Conservation (phyloP, 2,797 vertebrate genomes). For the Gymnopithys bicolor region DNA sequence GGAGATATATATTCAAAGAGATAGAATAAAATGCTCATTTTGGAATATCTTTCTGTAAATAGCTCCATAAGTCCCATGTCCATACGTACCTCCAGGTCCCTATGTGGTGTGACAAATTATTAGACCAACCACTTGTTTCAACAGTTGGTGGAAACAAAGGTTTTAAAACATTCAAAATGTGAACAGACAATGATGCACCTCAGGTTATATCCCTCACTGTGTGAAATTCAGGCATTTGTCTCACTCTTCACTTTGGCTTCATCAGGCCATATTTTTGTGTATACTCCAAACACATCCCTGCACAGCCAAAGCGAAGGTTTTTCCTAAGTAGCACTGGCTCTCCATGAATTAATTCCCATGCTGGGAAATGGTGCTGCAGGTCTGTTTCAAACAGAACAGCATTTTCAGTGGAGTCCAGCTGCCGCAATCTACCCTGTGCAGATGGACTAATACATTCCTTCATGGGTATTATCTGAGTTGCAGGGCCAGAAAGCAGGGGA, state of each 20-base stretch:
- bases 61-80: neutral
- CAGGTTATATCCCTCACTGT: neutral
- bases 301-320: neutral
- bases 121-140: neutral
- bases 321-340: neutral
- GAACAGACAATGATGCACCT: neutral
- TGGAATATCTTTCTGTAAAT: neutral
- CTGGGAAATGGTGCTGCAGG: neutral
- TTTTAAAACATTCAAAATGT: neutral
- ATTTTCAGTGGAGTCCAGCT: slow-evolving; percentile 5
- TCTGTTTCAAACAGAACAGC: neutral
- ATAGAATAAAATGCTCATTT: neutral
- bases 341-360: neutral
- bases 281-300: neutral
- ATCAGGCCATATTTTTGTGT: neutral
- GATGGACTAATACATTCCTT: slow-evolving; percentile 28
- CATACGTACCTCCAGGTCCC: neutral
- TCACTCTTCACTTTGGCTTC: neutral
- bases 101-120: neutral
- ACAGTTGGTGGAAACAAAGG: neutral
- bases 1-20: neutral
- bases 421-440: slow-evolving; percentile 16
- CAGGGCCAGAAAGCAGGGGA: neutral
- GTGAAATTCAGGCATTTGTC: neutral
- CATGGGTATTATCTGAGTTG: neutral